Evolutionary conservation across 2,888 invertebrate genomes (phyloP).

Genomic region (Allophyes oxyacanthae): DNA sequence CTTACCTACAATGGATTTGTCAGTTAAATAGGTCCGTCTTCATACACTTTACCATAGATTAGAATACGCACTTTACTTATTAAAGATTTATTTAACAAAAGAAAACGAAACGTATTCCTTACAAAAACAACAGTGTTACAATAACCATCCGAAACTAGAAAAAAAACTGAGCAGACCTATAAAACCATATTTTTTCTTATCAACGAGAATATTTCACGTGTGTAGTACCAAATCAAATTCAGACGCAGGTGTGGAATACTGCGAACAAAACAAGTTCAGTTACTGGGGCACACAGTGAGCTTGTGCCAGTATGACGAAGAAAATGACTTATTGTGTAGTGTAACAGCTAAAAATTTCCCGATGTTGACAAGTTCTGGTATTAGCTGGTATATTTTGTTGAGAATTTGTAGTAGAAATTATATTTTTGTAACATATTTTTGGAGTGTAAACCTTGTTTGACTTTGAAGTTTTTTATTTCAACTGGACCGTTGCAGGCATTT

Average conservation of each 20-base stretch:
- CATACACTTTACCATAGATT: too few species aligned
- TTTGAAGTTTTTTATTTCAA: too few species aligned
- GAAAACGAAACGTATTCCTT: too few species aligned
- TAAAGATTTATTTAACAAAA: too few species aligned
- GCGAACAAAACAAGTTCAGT: slow-evolving; percentile 29
- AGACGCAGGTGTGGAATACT: slow-evolving; percentile 45
- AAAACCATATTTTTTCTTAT: slow-evolving; percentile 30
- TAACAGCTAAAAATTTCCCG: slow-evolving; percentile 11
- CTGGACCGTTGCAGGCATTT: too few species aligned
- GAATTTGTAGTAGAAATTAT: too few species aligned
- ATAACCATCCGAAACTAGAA: slow-evolving; percentile 14
- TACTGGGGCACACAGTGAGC: slow-evolving; percentile 9
- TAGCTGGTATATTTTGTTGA: neutral
- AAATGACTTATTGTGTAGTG: slow-evolving; percentile 23
- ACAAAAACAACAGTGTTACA: slow-evolving; percentile 4
- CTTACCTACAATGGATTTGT: too few species aligned
- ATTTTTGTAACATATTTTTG: too few species aligned
- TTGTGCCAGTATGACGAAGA: slow-evolving; percentile 25
- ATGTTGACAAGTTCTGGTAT: slow-evolving; percentile 2
- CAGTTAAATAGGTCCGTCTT: too few species aligned
- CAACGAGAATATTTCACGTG: slow-evolving; percentile 33
- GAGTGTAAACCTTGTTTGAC: too few species aligned
- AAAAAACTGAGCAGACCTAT: slow-evolving; percentile 3
- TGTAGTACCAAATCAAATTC: slow-evolving; percentile 48
- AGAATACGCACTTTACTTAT: too few species aligned